These are phyloP conservation scores for Megamerina dolium DNA, from an alignment of 2,888 invertebrate species.

Conservation along the genomic window DNA sequence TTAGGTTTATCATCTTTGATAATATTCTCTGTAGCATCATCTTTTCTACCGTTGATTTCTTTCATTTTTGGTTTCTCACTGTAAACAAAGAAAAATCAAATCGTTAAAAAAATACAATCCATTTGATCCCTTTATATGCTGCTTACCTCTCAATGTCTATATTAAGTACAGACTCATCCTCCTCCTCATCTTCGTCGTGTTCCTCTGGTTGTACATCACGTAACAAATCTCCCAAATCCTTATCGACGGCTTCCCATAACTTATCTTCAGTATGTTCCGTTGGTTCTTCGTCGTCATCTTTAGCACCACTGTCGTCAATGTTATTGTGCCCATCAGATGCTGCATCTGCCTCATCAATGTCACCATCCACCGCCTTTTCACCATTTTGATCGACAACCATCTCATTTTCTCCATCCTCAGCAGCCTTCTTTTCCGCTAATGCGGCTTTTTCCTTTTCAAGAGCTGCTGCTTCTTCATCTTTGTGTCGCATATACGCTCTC, in stretches of 20 bases:
- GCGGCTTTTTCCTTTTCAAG: conserved; percentile 47
- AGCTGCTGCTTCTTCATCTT: conserved; percentile 69
- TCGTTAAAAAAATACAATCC: not conserved
- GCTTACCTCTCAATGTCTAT: conserved; percentile 53
- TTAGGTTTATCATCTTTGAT: too few species aligned
- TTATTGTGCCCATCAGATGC: conserved; percentile 4
- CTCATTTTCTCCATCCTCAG: conserved; percentile 24
- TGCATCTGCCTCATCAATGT: conserved; percentile 52
- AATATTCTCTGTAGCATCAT: conserved; percentile 19
- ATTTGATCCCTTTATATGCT: not conserved
- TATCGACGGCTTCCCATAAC: conserved; percentile 75
- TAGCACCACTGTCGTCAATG: conserved; percentile 3
- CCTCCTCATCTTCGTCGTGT: conserved; percentile 62
- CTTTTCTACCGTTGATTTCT: conserved; percentile 35
- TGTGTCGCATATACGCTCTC: conserved; percentile 69
- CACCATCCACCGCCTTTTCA: conserved; percentile 63
- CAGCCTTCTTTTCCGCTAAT: conserved; percentile 48
- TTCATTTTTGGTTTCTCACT: conserved; percentile 54
- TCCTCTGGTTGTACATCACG: conserved; percentile 63
- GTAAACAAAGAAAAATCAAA: conserved; percentile 10
- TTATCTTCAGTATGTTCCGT: conserved; percentile 62
- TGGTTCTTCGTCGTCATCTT: conserved; percentile 30
- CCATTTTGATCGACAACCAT: conserved; percentile 28
- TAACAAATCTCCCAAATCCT: conserved; percentile 70
- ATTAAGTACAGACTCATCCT: conserved; percentile 55